Conservation (phyloP, 2,113 vertebrate species). For the Myxocyprinus asiaticus region DNA sequence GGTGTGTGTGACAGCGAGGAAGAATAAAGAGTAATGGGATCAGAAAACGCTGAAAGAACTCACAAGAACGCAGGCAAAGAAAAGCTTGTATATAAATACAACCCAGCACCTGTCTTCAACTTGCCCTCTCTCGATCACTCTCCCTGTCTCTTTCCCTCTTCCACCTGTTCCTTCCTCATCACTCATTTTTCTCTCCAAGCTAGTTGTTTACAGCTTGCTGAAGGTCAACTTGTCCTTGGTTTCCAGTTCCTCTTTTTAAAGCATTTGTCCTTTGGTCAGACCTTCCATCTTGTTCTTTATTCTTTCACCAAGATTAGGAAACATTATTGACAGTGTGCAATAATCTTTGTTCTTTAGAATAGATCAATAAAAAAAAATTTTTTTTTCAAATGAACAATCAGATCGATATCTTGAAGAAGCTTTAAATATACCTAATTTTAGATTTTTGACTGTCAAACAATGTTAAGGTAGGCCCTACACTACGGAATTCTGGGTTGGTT, state of each 20-base stretch:
- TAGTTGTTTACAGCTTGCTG: slow-evolving; percentile 30
- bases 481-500: no score
- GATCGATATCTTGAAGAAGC: no score
- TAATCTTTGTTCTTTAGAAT: not conserved
- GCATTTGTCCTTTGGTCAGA: not conserved
- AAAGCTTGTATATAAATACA: slow-evolving; percentile 67
- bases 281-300: not conserved
- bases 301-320: not conserved
- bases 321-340: not conserved
- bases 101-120: slow-evolving; percentile 57
- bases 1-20: slow-evolving; percentile 52
- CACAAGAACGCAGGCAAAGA: slow-evolving; percentile 56
- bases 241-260: slow-evolving; percentile 25
- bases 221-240: slow-evolving; percentile 9
- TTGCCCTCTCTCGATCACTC: slow-evolving; percentile 31
- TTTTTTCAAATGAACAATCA: no score
- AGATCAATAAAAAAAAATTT: no score
- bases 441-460: no score
- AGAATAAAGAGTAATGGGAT: slow-evolving; percentile 46
- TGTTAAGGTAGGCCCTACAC: no score
- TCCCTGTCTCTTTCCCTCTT: slow-evolving; percentile 26
- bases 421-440: no score
- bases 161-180: slow-evolving; percentile 21
- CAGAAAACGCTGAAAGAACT: slow-evolving; percentile 56
- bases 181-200: slow-evolving; percentile 18